A percentile compares a stretch with the other conserved stretches of the same genome.
phyloP scores from a whole-genome alignment of 2,888 invertebrate species.

The Nasonovia ribisnigri region DNA sequence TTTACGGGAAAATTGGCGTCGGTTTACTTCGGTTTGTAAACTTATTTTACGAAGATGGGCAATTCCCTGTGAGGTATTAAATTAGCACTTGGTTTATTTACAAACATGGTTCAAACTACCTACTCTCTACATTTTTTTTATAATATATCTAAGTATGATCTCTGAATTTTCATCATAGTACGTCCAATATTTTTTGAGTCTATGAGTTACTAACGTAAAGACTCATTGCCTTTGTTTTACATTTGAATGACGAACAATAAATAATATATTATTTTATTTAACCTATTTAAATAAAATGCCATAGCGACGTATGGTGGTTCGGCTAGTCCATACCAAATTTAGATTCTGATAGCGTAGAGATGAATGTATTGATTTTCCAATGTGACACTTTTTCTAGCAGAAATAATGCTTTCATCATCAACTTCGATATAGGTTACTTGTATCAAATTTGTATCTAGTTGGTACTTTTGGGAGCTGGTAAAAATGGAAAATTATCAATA shows the following conservation, averaged over 20 bases:
- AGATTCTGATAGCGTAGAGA: not conserved
- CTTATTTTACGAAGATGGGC: not conserved
- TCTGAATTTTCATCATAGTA: not conserved
- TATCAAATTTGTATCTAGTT: not conserved
- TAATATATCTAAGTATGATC: not conserved
- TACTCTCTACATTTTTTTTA: not conserved
- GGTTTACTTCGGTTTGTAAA: not conserved
- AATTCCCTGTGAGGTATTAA: not conserved
- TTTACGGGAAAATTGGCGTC: not conserved
- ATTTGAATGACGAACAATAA: not conserved
- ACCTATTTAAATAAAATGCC: not conserved
- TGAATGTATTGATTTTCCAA: not conserved
- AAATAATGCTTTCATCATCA: not conserved
- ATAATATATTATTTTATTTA: not conserved
- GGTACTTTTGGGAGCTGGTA: not conserved
- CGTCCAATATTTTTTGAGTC: not conserved
- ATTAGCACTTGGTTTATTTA: not conserved
- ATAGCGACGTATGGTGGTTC: not conserved
- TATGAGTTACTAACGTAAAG: not conserved
- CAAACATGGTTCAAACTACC: not conserved
- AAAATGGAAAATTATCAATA: too few relatives aligned
- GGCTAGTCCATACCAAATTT: not conserved
- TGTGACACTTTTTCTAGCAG: not conserved
- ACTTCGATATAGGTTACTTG: not conserved
- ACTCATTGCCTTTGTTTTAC: not conserved